A percentile compares a stretch with the other conserved stretches of the same genome.
Evolutionary conservation across 2,888 invertebrate species (phyloP).

Genomic region (Oscheius sp.): DNA sequence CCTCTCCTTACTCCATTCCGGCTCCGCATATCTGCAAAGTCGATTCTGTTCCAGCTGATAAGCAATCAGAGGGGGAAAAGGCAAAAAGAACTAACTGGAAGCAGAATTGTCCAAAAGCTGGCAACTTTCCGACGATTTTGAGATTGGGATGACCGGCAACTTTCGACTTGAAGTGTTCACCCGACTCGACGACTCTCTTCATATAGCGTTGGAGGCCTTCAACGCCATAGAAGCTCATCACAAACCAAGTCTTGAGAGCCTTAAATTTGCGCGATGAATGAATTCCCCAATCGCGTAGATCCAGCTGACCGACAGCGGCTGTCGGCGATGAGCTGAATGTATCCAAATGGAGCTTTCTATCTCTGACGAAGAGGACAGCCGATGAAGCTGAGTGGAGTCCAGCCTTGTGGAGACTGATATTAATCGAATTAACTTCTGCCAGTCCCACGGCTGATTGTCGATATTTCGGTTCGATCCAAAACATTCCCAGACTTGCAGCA

Average conservation of each 20-base stretch:
- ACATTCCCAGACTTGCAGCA: slow-evolving; percentile 93
- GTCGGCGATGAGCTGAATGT: not conserved
- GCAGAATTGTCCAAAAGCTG: slow-evolving; percentile 28
- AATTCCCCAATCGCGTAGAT: slow-evolving; percentile 25
- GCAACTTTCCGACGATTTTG: slow-evolving; percentile 34
- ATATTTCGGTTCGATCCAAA: slow-evolving; percentile 93
- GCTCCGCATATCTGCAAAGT: slow-evolving; percentile 30
- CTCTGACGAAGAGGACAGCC: not conserved
- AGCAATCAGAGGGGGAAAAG: no score
- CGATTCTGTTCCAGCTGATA: no score
- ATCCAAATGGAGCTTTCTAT: slow-evolving; percentile 2
- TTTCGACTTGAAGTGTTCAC: slow-evolving; percentile 22
- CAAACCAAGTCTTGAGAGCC: slow-evolving; percentile 91
- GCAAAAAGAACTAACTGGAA: no score
- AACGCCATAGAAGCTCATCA: slow-evolving; percentile 88
- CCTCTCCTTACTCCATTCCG: not conserved
- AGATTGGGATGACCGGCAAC: slow-evolving; percentile 35
- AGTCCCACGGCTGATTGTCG: slow-evolving; percentile 74
- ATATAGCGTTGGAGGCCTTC: slow-evolving; percentile 89
- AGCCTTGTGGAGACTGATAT: slow-evolving; percentile 37
- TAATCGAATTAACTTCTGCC: slow-evolving; percentile 72
- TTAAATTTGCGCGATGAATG: slow-evolving; percentile 78
- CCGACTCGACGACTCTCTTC: slow-evolving; percentile 75
- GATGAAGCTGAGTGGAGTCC: slow-evolving; percentile 31
- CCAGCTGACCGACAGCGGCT: slow-evolving; percentile 1